Conservation (phyloP, 2,888 invertebrate species). For the Synergus umbraculus region DNA sequence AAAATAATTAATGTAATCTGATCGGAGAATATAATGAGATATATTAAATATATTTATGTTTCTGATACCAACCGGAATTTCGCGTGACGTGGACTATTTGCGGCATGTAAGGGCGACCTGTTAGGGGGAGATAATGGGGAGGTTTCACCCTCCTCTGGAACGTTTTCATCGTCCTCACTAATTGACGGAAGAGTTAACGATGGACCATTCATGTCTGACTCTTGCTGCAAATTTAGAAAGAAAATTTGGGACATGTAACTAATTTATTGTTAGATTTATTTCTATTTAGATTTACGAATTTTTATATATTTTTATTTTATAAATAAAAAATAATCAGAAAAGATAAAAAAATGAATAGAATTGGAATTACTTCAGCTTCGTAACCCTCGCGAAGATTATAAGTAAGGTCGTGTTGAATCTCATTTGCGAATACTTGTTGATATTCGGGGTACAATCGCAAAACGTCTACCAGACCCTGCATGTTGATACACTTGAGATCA, state of each 20-base stretch:
- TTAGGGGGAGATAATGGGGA: slow-evolving; percentile 83
- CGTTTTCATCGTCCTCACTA: slow-evolving; percentile 95
- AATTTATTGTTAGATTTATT: neutral
- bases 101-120: slow-evolving; percentile 79
- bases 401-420: slow-evolving; percentile 96
- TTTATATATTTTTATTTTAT: neutral
- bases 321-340: no score
- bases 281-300: neutral
- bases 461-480: slow-evolving; percentile 93
- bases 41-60: slow-evolving; percentile 32
- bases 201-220: slow-evolving; percentile 88
- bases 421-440: slow-evolving; percentile 95
- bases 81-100: slow-evolving; percentile 83
- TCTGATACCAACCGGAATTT: slow-evolving; percentile 80
- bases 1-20: neutral
- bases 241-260: neutral
- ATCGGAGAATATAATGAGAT: neutral
- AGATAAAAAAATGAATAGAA: no score
- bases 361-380: slow-evolving; percentile 85
- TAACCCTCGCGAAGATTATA: slow-evolving; percentile 96
- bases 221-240: slow-evolving; percentile 78
- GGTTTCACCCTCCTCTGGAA: slow-evolving; percentile 85
- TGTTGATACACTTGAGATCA: slow-evolving; percentile 95
- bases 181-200: slow-evolving; percentile 94
- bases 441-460: slow-evolving; percentile 95